phyloP scores from a whole-genome alignment of 2,888 invertebrate species.

The Eupithecia pulchellata region DNA sequence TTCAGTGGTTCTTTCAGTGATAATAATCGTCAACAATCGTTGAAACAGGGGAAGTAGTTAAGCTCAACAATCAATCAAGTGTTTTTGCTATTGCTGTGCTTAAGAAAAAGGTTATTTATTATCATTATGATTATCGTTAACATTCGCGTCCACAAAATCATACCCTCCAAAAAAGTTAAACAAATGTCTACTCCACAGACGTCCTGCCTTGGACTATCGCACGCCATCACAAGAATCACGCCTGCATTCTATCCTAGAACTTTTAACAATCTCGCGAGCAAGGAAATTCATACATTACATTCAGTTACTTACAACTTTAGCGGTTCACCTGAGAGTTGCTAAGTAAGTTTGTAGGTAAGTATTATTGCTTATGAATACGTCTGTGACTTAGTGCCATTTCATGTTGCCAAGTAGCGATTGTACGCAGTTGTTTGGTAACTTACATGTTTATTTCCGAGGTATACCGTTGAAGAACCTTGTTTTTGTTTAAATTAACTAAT shows the following conservation, averaged over 20 bases:
- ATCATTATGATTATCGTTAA: too few species aligned
- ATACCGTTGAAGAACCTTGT: too few species aligned
- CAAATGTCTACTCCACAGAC: not conserved
- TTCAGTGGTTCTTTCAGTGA: too few species aligned
- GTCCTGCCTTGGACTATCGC: constrained; percentile 26
- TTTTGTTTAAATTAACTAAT: too few species aligned
- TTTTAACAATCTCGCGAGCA: constrained; percentile 61
- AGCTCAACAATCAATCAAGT: not conserved
- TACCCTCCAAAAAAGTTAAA: not conserved
- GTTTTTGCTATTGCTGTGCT: not conserved
- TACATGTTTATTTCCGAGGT: too few species aligned
- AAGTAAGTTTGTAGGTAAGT: constrained; percentile 11
- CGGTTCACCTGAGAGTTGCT: constrained; percentile 28
- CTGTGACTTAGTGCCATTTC: not conserved
- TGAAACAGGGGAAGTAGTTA: not conserved
- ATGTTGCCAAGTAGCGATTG: too few species aligned
- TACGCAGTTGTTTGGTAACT: too few species aligned
- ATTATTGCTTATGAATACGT: constrained; percentile 11
- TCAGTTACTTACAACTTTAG: constrained; percentile 40
- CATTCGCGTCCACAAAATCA: not conserved
- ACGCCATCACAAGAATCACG: constrained; percentile 42
- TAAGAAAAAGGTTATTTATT: too few species aligned
- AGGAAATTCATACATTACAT: constrained; percentile 47
- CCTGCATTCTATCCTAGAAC: constrained; percentile 54
- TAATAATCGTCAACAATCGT: not conserved